A percentile compares a stretch with the other conserved stretches of the same genome.
phyloP scores from a whole-genome alignment of 2,113 vertebrate genomes.

The Morone saxatilis region DNA sequence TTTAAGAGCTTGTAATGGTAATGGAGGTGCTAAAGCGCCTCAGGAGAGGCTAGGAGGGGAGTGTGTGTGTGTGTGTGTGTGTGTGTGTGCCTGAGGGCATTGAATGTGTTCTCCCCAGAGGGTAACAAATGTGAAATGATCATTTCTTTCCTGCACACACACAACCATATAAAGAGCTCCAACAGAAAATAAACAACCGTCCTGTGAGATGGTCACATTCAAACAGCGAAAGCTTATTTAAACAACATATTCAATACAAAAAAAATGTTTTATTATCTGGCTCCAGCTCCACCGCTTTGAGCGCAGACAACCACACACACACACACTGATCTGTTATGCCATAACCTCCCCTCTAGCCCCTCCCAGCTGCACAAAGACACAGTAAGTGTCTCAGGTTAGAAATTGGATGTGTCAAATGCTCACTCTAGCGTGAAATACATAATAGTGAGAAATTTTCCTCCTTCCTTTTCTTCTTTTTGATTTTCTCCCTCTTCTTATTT shows the following conservation, averaged over 20 bases:
- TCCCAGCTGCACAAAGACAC: constrained; percentile 55
- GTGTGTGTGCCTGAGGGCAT: constrained; percentile 11
- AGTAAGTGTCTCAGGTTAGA: constrained; percentile 61
- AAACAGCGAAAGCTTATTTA: constrained; percentile 51
- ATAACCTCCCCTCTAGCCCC: constrained; percentile 52
- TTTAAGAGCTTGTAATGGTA: constrained; percentile 52
- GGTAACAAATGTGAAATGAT: constrained; percentile 59
- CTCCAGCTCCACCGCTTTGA: constrained; percentile 6
- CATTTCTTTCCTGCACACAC: constrained; percentile 20
- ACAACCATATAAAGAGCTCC: constrained; percentile 9
- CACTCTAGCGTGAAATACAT: constrained; percentile 61
- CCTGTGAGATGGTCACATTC: constrained; percentile 33
- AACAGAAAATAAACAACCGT: constrained; percentile 43
- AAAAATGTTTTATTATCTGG: constrained; percentile 41
- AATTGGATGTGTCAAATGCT: constrained; percentile 69
- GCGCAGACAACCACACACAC: neutral
- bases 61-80: constrained; percentile 13
- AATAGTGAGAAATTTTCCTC: constrained; percentile 45
- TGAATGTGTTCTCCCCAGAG: constrained; percentile 37
- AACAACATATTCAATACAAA: constrained; percentile 47
- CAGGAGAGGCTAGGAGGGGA: constrained; percentile 31
- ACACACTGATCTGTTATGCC: constrained; percentile 30
- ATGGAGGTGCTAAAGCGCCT: constrained; percentile 47
- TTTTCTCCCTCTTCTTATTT: constrained; percentile 22
- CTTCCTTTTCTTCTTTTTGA: constrained; percentile 15